Base-by-base conservation (phyloP, 2,797 vertebrate genomes). In the Esox masquinongy region DNA sequence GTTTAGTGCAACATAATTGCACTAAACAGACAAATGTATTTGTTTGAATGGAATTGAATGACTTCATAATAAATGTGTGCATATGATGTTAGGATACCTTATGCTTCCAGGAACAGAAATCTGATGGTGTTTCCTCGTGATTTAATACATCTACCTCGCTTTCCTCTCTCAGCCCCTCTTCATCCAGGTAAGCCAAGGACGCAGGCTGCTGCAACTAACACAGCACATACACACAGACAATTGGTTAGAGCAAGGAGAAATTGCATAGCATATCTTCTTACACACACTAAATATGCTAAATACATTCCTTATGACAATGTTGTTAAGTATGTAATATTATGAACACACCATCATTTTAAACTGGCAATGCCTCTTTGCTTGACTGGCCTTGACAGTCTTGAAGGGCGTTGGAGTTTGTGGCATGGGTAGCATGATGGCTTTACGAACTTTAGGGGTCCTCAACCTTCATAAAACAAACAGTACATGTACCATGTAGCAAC, bases 351-450 rank as follows among this genome's bases (percentile, higher is more conserved):
- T 93, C 84, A 92, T 90, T 89, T 92, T 95, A 83, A 95, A 88
- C 43, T 94, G 94, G 74, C 94, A 94, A 71, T 95, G 95, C 84
- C 95, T 95, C 76, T 93, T 95, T 87, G 95, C 94, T 83, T 96
- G 94, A 87, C 94, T 94, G 91, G 95, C 94, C 89, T 95, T 92
- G 31, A 94, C 94, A 90, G 95, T 95, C 89, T 96, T 96, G 90
- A 96, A 96, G 78, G 95, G 95, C 74, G 95, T 96, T 81, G 95
- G 95, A 0, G 95, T 96, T 81, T 94, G 94, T 72, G 95, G 94
- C 79, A 93, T 94, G 47, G 93, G 91, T 66, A 92, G 91, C 87
- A 95, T 72, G 81, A 95, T 87, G 81, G 94, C 94, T 91, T 93
- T 95, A 89, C 94, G 92, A 80, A 95, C 92, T 73, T 94, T 95